These are phyloP conservation scores for fruit fly (Drosophila melanogaster) DNA, from an alignment of 1,140 invertebrate species.

Conservation along the genomic window DNA sequence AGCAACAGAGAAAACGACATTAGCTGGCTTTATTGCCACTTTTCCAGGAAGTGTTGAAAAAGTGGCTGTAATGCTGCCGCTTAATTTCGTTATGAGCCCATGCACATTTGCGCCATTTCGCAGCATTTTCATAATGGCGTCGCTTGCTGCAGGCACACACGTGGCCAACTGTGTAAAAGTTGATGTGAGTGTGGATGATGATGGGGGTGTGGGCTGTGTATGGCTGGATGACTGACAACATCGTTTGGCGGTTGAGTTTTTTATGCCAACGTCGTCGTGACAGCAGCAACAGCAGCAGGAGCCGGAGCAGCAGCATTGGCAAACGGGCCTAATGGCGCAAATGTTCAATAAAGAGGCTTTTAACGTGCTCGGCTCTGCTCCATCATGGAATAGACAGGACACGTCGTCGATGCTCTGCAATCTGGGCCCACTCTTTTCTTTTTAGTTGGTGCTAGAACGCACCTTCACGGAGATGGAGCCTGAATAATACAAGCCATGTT, in stretches of 20 bases:
- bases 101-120: constrained; percentile 80
- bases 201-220: constrained; percentile 1
- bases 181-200: background rate
- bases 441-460: too few species aligned
- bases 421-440: constrained; percentile 58
- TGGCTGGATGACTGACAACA: constrained; percentile 65
- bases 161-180: background rate
- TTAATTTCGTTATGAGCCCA: constrained; percentile 76
- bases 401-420: constrained; percentile 44
- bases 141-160: constrained; percentile 22
- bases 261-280: constrained; percentile 60
- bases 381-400: constrained; percentile 35
- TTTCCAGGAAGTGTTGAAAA: constrained; percentile 50
- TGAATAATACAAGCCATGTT: constrained; percentile 47
- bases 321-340: constrained; percentile 68
- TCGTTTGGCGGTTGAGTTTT: constrained; percentile 63
- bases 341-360: constrained; percentile 83
- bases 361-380: constrained; percentile 49
- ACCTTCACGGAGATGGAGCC: constrained; percentile 23
- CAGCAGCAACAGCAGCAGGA: constrained; percentile 24
- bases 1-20: constrained; percentile 4
- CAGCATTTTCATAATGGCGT: constrained; percentile 78
- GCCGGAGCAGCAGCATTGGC: constrained; percentile 20
- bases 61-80: constrained; percentile 43
- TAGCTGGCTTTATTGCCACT: constrained; percentile 28